Evolutionary conservation across 2,113 vertebrate species (phyloP), one percentile per base, ranked within the genome.

Genomic region (Platysternon megacephalum): DNA sequence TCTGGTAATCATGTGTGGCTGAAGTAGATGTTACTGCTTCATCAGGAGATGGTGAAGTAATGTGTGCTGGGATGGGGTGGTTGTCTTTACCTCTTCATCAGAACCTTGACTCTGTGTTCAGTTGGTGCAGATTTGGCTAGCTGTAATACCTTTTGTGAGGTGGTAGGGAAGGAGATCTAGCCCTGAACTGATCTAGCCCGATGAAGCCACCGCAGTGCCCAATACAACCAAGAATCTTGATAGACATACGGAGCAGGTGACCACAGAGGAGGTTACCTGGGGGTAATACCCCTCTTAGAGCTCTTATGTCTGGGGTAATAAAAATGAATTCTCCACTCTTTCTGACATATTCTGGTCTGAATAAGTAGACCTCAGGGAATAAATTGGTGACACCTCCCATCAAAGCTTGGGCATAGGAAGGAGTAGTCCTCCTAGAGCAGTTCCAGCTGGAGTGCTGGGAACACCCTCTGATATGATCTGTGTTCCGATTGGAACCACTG

Each of bases 101-200:
- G 32, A 65, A 35, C 61, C 35, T 35, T 35, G 35, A 65, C 3
- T 65, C 61, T 65, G 29, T 65, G 22, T 28, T 83, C 8, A 28
- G 1, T 76, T 2, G 61, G 22, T 56, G 81, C 3, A 1, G 80
- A 1, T 84, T 49, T 39, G 0, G 58, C 16, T 1, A 3, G 44
- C 1, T 0, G 51, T 65, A 65, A 65, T 65, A 35, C 7, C 35
- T 13, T 35, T 61, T 65, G 26, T 16, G 13, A 65, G 61, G 61
- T n/a, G 61, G 32, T 65, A 35, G 26, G 35, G 32, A 65, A 65
- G 35, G 32, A n/a, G 61, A n/a, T 35, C 29, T 17, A 65, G 61
- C 13, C 32, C 29, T 65, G 32, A 32, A 65, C 13, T 6, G 3
- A 65, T 65, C 61, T 65, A 35, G 32, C 16, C 16, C 8, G 35